Percentiles rank a stretch among this genome's conserved stretches.
phyloP scores from a whole-genome alignment of 1,140 invertebrate genomes.

The Conus ventricosus region DNA sequence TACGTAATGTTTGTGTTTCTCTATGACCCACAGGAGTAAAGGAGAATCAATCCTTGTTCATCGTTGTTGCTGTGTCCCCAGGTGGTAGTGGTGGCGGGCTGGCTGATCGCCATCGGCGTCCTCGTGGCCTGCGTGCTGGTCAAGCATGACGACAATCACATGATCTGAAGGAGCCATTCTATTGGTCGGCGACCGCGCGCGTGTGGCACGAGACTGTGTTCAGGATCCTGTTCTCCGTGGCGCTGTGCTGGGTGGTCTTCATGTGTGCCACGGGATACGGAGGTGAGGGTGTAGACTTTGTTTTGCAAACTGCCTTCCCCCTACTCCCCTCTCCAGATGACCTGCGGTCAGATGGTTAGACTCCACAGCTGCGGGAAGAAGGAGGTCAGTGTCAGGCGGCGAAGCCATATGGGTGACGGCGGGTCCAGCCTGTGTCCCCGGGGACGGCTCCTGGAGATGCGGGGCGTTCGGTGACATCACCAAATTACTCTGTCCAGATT shows the following conservation, averaged over 20 bases:
- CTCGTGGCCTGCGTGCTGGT: conserved; percentile 49
- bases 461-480: no score
- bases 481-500: no score
- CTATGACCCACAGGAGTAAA: no score
- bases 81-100: neutral
- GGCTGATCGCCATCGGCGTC: neutral
- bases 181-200: conserved; percentile 20
- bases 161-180: conserved; percentile 29
- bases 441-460: no score
- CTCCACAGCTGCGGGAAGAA: no score
- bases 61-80: neutral
- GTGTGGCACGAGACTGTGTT: conserved; percentile 15
- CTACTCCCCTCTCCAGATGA: no score
- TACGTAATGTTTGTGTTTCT: no score
- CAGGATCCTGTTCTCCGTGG: conserved; percentile 23
- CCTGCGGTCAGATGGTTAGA: no score
- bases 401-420: no score
- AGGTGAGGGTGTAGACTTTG: conserved; percentile 29
- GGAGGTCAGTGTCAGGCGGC: no score
- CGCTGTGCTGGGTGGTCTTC: conserved; percentile 51
- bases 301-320: neutral
- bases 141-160: conserved; percentile 41
- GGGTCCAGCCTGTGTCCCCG: no score
- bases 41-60: no score
- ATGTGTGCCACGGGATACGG: conserved; percentile 55